Conservation (phyloP, 2,888 invertebrate species). For the Leptinotarsa haldemani region DNA sequence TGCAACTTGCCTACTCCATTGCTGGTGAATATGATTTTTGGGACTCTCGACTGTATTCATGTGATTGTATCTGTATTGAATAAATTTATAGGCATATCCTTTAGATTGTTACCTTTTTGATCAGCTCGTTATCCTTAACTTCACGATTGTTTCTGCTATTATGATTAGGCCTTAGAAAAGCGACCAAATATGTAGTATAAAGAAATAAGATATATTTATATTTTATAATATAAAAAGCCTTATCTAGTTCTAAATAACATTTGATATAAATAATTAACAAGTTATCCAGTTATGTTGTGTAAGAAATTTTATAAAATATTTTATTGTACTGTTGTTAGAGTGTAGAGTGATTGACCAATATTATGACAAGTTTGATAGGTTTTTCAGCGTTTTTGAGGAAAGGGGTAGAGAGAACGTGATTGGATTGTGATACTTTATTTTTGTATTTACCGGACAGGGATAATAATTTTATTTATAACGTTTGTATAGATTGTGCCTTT, state of each 20-base stretch:
- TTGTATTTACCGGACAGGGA: conserved; percentile 60
- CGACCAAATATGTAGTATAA: conserved; percentile 59
- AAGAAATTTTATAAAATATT: conserved; percentile 53
- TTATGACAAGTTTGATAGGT: conserved; percentile 46
- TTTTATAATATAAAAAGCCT: conserved; percentile 61
- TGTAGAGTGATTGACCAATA: conserved; percentile 52
- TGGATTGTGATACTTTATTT: conserved; percentile 66
- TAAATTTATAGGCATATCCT: not conserved
- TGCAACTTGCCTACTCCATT: no score
- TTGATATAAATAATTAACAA: conserved; percentile 48
- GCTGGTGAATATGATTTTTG: not conserved
- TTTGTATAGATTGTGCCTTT: conserved; percentile 65
- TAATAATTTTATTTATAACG: conserved; percentile 58
- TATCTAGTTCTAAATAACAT: conserved; percentile 57
- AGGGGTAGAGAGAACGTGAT: conserved; percentile 48
- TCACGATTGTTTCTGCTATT: conserved; percentile 44
- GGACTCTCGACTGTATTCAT: not conserved
- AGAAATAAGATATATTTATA: conserved; percentile 48
- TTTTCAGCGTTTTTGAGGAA: conserved; percentile 45
- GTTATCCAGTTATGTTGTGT: conserved; percentile 51
- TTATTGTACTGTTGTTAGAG: conserved; percentile 50
- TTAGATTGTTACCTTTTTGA: not conserved
- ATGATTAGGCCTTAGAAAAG: conserved; percentile 52
- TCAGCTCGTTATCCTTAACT: not conserved
- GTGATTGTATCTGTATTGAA: conserved; percentile 4